A percentile compares a stretch with the other conserved stretches of the same genome.
Evolutionary conservation across 23 tunicate species (phyloP).

Genomic region (Trididemnum miniatum): DNA sequence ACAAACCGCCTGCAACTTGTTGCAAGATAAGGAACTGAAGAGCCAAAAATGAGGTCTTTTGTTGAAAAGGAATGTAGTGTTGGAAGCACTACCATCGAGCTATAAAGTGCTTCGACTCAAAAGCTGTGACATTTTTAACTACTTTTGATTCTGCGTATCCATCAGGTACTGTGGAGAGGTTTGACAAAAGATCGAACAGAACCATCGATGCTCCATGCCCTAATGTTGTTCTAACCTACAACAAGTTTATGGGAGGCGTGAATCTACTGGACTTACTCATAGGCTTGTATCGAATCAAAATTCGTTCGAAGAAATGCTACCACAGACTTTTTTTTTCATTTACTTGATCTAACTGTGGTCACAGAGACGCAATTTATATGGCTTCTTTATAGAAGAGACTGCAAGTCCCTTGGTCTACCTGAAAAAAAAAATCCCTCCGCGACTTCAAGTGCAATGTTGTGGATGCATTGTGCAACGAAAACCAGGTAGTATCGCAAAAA

Average conservation of each 20-base stretch:
- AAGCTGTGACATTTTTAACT: slow-evolving; percentile 2
- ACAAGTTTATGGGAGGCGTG: slow-evolving; percentile 13
- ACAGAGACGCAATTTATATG: no score
- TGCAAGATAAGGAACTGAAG: slow-evolving; percentile 3
- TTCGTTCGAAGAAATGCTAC: slow-evolving; percentile 12
- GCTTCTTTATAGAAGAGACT: slow-evolving; percentile 21
- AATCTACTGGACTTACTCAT: slow-evolving; percentile 12
- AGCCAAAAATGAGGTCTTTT: neutral
- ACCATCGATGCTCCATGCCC: neutral
- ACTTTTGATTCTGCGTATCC: slow-evolving; percentile 10
- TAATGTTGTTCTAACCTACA: slow-evolving; percentile 16
- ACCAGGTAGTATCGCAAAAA: neutral
- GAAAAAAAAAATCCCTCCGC: neutral
- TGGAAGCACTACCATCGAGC: slow-evolving; percentile 8
- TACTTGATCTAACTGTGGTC: neutral
- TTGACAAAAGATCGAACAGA: neutral
- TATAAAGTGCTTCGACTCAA: slow-evolving; percentile 20
- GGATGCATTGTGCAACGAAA: neutral
- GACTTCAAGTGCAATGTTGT: neutral
- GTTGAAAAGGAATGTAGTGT: neutral
- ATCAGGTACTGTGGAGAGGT: neutral
- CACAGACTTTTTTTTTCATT: neutral
- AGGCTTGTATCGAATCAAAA: slow-evolving; percentile 8
- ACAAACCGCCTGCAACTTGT: slow-evolving; percentile 9
- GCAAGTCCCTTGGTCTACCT: slow-evolving; percentile 5